phyloP scores from a whole-genome alignment of 2,888 invertebrate species.

The Leptura quadrifasciata region DNA sequence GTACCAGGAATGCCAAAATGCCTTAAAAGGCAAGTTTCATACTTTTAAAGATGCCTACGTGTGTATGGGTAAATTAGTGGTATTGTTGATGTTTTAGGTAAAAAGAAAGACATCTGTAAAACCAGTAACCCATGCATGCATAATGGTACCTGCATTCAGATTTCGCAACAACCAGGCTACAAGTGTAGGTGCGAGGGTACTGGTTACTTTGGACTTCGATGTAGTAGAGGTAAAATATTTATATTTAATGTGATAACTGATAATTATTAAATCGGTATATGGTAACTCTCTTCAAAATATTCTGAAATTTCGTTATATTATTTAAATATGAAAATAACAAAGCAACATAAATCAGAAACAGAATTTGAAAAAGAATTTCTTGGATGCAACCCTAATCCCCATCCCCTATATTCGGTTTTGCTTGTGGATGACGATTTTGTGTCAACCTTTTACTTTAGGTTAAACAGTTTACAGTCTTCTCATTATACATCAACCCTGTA shows the following conservation, averaged over 20 bases:
- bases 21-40: slow-evolving; percentile 77
- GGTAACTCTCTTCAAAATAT: too few species aligned
- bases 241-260: not conserved
- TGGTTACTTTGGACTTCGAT: slow-evolving; percentile 83
- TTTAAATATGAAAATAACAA: too few species aligned
- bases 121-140: slow-evolving; percentile 79
- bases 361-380: too few species aligned
- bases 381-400: too few species aligned
- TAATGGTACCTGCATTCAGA: slow-evolving; percentile 82
- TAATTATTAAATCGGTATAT: not conserved
- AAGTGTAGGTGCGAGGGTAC: slow-evolving; percentile 84
- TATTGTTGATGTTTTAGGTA: slow-evolving; percentile 69
- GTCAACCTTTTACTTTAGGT: too few species aligned
- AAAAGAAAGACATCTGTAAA: slow-evolving; percentile 80
- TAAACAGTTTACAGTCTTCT: too few species aligned
- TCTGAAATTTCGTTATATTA: too few species aligned
- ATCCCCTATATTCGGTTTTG: too few species aligned
- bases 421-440: too few species aligned
- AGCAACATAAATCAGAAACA: too few species aligned
- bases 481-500: too few species aligned
- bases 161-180: slow-evolving; percentile 79
- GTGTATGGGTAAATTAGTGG: not conserved
- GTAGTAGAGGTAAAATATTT: slow-evolving; percentile 79
- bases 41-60: not conserved
- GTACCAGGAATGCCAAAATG: slow-evolving; percentile 78